Conservation (phyloP, 2,888 invertebrate species). For the Leptothorax acervorum region DNA sequence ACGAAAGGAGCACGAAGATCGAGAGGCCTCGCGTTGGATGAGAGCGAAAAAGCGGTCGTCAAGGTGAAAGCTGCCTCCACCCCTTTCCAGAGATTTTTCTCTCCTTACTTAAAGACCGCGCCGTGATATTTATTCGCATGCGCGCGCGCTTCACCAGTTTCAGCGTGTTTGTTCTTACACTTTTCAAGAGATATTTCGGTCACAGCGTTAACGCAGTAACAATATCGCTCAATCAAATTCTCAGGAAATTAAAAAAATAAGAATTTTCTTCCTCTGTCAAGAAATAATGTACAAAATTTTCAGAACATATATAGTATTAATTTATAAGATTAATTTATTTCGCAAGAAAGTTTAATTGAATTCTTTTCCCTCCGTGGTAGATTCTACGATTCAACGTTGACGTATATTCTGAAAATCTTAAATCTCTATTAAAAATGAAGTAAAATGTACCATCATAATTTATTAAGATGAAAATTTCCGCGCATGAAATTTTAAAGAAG, state of each 20-base stretch:
- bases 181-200: constrained; percentile 10
- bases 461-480: neutral
- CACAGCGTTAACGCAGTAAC: neutral
- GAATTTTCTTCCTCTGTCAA: neutral
- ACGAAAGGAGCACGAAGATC: constrained; percentile 36
- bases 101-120: constrained; percentile 12
- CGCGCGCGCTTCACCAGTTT: neutral
- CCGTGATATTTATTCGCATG: constrained; percentile 1
- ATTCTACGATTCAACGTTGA: neutral
- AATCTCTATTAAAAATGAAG: neutral
- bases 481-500: neutral
- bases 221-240: neutral
- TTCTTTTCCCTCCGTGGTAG: neutral
- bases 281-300: neutral
- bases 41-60: constrained; percentile 31
- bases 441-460: neutral
- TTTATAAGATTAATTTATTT: constrained; percentile 6
- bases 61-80: constrained; percentile 30
- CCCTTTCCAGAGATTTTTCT: constrained; percentile 24
- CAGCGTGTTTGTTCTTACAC: neutral
- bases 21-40: constrained; percentile 21
- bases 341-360: neutral
- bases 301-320: neutral
- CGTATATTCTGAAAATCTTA: neutral
- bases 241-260: neutral